These are phyloP conservation scores for Phoxinus dragarum DNA, from an alignment of 2,797 vertebrate species.

Conservation along the genomic window DNA sequence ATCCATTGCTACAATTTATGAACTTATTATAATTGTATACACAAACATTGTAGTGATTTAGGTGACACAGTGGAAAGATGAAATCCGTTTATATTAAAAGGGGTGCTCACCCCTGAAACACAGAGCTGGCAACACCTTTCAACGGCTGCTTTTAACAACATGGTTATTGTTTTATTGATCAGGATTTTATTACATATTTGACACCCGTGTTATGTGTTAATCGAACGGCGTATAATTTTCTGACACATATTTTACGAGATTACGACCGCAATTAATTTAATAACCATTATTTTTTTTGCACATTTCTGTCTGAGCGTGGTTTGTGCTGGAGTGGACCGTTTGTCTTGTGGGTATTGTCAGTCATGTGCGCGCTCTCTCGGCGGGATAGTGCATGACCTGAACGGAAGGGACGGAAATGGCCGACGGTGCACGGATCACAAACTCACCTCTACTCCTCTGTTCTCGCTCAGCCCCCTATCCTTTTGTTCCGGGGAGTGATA, in stretches of 20 bases:
- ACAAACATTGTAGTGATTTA: slow-evolving; percentile 99
- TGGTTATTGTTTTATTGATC: slow-evolving; percentile 99
- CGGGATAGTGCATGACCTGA: slow-evolving; percentile 85
- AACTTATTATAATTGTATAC: slow-evolving; percentile 99
- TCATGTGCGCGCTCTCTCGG: slow-evolving; percentile 81
- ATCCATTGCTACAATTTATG: slow-evolving; percentile 98
- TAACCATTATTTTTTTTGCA: slow-evolving; percentile 91
- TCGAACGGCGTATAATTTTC: slow-evolving; percentile 97
- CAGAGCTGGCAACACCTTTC: slow-evolving; percentile 90
- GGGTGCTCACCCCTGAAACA: slow-evolving; percentile 98
- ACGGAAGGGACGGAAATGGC: slow-evolving; percentile 66
- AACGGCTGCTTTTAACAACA: slow-evolving; percentile 98
- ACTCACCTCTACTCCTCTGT: slow-evolving; percentile 38
- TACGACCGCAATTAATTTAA: slow-evolving; percentile 98
- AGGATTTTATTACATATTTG: slow-evolving; percentile 97
- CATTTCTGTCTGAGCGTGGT: slow-evolving; percentile 83
- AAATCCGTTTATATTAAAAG: slow-evolving; percentile 99
- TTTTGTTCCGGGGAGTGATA: slow-evolving; percentile 83
- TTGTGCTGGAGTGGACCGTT: slow-evolving; percentile 87
- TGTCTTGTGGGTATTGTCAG: slow-evolving; percentile 85
- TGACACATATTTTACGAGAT: slow-evolving; percentile 91
- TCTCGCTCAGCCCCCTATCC: slow-evolving; percentile 46
- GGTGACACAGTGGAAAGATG: slow-evolving; percentile 99
- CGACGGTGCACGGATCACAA: slow-evolving; percentile 11
- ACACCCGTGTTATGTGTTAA: slow-evolving; percentile 99